Conservation (phyloP, 2,113 vertebrate genomes). For the zebrafish (Danio rerio) region DNA sequence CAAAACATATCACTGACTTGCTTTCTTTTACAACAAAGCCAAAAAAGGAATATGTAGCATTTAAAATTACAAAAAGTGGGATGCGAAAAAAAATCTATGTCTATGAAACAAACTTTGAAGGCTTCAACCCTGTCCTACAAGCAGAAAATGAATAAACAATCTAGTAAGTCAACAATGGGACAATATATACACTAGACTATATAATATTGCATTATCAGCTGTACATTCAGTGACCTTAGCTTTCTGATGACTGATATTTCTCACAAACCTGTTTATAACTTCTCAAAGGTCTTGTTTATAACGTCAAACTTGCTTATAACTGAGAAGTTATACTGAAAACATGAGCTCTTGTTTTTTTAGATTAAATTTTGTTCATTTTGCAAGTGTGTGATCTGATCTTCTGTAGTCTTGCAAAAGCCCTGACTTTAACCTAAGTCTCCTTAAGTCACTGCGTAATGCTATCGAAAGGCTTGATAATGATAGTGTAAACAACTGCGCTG, state of each 20-base stretch:
- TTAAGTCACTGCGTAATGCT: constrained; percentile 23
- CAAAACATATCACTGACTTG: background rate
- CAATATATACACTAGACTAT: constrained; percentile 53
- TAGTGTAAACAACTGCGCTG: constrained; percentile 28
- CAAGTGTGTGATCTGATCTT: background rate
- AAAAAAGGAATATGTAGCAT: background rate
- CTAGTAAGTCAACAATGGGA: constrained; percentile 16
- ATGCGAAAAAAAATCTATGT: too few species aligned
- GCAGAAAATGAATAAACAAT: too few species aligned
- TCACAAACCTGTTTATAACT: constrained; percentile 27
- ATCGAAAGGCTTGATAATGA: constrained; percentile 46
- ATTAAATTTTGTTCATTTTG: background rate
- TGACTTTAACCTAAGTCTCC: constrained; percentile 18
- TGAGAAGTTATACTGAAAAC: too few species aligned
- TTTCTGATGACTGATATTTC: constrained; percentile 49
- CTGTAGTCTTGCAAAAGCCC: constrained; percentile 5
- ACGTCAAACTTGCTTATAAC: background rate
- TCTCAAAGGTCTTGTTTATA: too few species aligned
- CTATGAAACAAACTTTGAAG: too few species aligned
- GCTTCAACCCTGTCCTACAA: too few species aligned
- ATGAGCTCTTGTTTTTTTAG: background rate
- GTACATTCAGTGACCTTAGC: constrained; percentile 59
- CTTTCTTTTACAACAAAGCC: background rate
- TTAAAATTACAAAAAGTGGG: background rate
- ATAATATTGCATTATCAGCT: constrained; percentile 59